A percentile compares a stretch with the other conserved stretches of the same genome.
Evolutionary conservation across 2,888 invertebrate species (phyloP).

Genomic region (Fabriciana adippe): DNA sequence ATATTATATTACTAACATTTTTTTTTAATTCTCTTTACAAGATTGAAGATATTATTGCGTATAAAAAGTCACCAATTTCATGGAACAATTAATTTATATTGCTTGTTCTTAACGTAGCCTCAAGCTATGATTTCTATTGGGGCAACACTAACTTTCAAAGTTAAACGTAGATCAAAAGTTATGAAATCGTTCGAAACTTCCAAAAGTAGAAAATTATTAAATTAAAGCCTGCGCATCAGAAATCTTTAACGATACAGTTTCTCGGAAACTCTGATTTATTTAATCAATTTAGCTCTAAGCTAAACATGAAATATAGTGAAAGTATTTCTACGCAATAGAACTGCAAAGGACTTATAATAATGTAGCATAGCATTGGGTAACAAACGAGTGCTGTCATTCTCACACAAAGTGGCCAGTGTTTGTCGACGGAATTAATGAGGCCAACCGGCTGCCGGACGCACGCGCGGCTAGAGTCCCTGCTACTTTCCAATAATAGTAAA

Average conservation of each 20-base stretch:
- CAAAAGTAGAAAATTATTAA: conserved; percentile 15
- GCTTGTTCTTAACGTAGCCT: conserved; percentile 9
- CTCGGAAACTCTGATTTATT: background rate
- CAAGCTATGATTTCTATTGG: conserved; percentile 9
- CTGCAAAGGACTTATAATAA: conserved; percentile 25
- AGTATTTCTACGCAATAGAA: conserved; percentile 7
- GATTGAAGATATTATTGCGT: background rate
- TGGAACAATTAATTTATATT: conserved; percentile 7
- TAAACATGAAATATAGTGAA: conserved; percentile 6
- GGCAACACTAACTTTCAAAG: conserved; percentile 13
- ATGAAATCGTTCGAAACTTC: conserved; percentile 11
- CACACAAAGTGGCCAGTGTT: conserved; percentile 44
- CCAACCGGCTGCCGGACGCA: conserved; percentile 41
- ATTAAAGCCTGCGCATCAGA: conserved; percentile 1
- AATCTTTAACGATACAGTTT: conserved; percentile 6
- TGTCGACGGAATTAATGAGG: conserved; percentile 44
- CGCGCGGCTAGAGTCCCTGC: conserved; percentile 24
- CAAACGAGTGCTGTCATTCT: conserved; percentile 45
- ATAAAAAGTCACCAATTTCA: background rate
- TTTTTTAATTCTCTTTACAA: background rate
- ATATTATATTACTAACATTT: too few species aligned
- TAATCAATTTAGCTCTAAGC: background rate
- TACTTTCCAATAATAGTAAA: conserved; percentile 22
- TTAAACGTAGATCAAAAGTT: conserved; percentile 16
- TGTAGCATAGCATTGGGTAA: conserved; percentile 41